Evolutionary conservation across 2,888 invertebrate genomes (phyloP).

Genomic region (Tetragonisca angustula): DNA sequence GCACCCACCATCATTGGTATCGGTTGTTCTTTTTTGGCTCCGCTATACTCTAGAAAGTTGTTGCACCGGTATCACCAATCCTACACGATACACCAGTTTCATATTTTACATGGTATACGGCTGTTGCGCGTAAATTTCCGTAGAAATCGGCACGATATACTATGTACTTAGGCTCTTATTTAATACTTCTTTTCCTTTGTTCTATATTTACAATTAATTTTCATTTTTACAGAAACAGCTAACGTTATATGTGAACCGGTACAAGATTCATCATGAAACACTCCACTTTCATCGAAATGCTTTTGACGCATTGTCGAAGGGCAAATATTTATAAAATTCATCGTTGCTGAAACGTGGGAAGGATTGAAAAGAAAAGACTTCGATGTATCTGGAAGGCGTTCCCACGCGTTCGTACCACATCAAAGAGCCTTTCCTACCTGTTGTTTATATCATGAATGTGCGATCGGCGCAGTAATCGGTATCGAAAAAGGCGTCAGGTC

Average conservation of each 20-base stretch:
- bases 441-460: conserved; percentile 61
- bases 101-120: conserved; percentile 54
- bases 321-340: conserved; percentile 38
- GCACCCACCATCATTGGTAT: conserved; percentile 59
- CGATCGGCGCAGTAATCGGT: conserved; percentile 67
- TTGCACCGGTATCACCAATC: conserved; percentile 69
- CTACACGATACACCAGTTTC: conserved; percentile 63
- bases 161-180: background rate
- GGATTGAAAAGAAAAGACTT: conserved; percentile 60
- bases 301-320: conserved; percentile 9
- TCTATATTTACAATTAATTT: background rate
- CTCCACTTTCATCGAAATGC: background rate
- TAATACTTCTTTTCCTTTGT: background rate
- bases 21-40: conserved; percentile 66
- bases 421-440: conserved; percentile 61
- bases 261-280: background rate
- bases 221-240: too few species aligned
- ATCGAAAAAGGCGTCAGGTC: conserved; percentile 67
- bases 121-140: conserved; percentile 31
- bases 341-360: conserved; percentile 64
- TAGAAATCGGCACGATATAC: conserved; percentile 4
- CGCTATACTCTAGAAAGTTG: conserved; percentile 69
- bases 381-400: conserved; percentile 67
- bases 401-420: conserved; percentile 64
- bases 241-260: background rate